phyloP scores from a whole-genome alignment of 2,797 vertebrate species.

The Coluber constrictor region DNA sequence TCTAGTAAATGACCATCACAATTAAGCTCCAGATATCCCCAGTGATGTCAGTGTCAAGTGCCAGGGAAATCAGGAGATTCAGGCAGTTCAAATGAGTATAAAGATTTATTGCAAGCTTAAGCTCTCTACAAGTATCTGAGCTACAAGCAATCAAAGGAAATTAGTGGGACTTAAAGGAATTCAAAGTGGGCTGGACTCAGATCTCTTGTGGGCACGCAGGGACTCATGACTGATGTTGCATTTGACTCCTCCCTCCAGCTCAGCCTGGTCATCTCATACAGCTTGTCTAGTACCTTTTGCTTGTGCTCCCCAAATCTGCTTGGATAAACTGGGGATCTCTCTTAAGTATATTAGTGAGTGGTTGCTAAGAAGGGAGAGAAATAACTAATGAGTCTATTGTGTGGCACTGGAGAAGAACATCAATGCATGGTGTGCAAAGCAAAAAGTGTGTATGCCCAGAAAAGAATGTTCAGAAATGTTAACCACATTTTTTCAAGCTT shows the following conservation, averaged over 20 bases:
- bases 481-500: background rate
- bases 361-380: background rate
- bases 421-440: background rate
- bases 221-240: background rate
- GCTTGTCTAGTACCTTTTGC: background rate
- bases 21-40: background rate
- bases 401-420: background rate
- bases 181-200: background rate
- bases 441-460: background rate
- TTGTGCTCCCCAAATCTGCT: background rate
- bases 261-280: background rate
- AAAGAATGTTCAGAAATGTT: background rate
- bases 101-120: background rate
- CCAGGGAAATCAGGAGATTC: background rate
- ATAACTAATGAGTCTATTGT: background rate
- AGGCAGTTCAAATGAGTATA: background rate
- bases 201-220: background rate
- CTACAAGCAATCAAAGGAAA: background rate
- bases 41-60: background rate
- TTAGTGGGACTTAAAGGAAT: background rate
- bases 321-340: background rate
- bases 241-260: background rate
- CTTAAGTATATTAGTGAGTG: background rate
- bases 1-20: background rate
- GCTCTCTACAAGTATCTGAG: background rate